Evolutionary conservation across 1,140 invertebrate genomes (phyloP).

Genomic region (Scaptomyza hsui): DNA sequence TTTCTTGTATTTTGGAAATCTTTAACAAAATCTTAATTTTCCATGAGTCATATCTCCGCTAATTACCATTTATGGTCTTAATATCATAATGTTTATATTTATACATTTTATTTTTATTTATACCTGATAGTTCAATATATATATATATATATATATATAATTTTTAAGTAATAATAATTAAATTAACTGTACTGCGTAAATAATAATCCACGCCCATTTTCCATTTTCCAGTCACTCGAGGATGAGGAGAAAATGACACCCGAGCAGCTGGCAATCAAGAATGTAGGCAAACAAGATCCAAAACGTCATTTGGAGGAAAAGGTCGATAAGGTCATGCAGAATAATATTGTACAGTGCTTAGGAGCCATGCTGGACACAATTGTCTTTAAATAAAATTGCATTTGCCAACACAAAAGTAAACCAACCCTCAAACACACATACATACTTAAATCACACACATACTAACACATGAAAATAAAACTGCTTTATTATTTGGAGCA

Average conservation of each 20-base stretch:
- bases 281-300: slow-evolving; percentile 99
- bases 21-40: background rate
- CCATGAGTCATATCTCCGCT: background rate
- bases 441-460: slow-evolving; percentile 35
- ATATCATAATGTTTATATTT: background rate
- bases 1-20: no score
- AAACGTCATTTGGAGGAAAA: slow-evolving; percentile 99
- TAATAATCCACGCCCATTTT: slow-evolving; percentile 1
- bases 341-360: slow-evolving; percentile 99
- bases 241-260: slow-evolving; percentile 99
- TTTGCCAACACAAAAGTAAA: slow-evolving; percentile 35
- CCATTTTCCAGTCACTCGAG: slow-evolving; percentile 91
- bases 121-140: no score
- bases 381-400: slow-evolving; percentile 89
- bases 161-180: no score
- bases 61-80: background rate
- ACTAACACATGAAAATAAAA: slow-evolving; percentile 58
- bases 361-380: slow-evolving; percentile 99
- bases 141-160: no score
- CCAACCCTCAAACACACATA: slow-evolving; percentile 19
- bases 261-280: slow-evolving; percentile 99
- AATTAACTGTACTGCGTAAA: no score
- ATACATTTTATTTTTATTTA: no score
- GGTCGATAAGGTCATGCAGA: slow-evolving; percentile 98
- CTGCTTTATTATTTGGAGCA: slow-evolving; percentile 60